Evolutionary conservation across 1,140 invertebrate genomes (phyloP).

Genomic region (Caerostris extrusa): DNA sequence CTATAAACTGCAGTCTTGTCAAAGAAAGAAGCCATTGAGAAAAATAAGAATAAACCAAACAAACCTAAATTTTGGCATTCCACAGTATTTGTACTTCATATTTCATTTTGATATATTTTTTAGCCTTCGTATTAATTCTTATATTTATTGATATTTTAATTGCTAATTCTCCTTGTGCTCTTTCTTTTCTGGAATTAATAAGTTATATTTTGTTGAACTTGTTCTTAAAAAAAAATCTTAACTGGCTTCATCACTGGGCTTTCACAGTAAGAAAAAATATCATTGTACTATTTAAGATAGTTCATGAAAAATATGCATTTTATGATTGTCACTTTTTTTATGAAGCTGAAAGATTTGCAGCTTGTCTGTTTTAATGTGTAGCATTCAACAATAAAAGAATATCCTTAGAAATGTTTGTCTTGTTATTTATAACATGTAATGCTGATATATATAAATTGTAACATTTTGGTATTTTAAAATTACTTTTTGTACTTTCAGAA

Average conservation of each 20-base stretch:
- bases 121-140: constrained; percentile 43
- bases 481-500: not conserved
- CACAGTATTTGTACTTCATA: constrained; percentile 45
- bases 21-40: constrained; percentile 46
- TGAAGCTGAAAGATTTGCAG: constrained; percentile 73
- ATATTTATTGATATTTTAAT: constrained; percentile 60
- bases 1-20: constrained; percentile 31
- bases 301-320: constrained; percentile 73
- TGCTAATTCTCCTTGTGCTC: not conserved
- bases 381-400: constrained; percentile 66
- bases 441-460: too few species aligned
- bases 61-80: constrained; percentile 68
- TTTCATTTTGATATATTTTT: constrained; percentile 54
- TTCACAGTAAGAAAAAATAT: constrained; percentile 62
- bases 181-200: not conserved
- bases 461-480: too few species aligned
- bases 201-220: constrained; percentile 40
- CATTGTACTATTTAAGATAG: constrained; percentile 72
- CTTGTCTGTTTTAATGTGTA: constrained; percentile 77
- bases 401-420: constrained; percentile 45
- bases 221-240: constrained; percentile 35
- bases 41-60: not conserved
- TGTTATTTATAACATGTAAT: not conserved
- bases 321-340: constrained; percentile 77
- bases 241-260: constrained; percentile 72